Percentiles rank a stretch among this genome's conserved stretches.
Evolutionary conservation across 2,888 invertebrate species (phyloP).

Genomic region (Phyllotreta cruciferae): DNA sequence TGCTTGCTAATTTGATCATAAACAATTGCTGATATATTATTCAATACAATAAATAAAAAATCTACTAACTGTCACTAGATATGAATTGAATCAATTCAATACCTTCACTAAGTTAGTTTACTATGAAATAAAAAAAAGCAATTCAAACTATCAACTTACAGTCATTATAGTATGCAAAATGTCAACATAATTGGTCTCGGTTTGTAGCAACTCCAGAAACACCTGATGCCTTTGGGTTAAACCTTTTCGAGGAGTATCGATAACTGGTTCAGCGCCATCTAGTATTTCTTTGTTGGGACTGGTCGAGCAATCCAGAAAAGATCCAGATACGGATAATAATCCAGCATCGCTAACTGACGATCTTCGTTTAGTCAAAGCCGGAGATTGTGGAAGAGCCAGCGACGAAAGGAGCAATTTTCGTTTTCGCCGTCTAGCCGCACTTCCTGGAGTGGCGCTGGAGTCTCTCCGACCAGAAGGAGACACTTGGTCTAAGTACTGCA

Average conservation of each 20-base stretch:
- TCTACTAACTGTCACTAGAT: too few species aligned
- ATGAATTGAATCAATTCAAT: too few species aligned
- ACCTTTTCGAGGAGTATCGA: conserved; percentile 71
- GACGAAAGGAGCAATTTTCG: conserved; percentile 73
- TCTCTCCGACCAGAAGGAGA: conserved; percentile 65
- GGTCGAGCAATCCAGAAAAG: conserved; percentile 87
- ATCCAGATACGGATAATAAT: conserved; percentile 83
- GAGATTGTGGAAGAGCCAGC: conserved; percentile 62
- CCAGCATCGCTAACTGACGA: conserved; percentile 88
- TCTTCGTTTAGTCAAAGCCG: conserved; percentile 77
- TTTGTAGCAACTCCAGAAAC: conserved; percentile 91
- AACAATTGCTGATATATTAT: too few species aligned
- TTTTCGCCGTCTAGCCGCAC: conserved; percentile 71
- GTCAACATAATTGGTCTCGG: conserved; percentile 96
- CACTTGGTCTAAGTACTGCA: conserved; percentile 62
- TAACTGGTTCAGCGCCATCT: conserved; percentile 58
- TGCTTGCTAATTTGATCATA: neutral
- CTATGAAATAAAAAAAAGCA: neutral
- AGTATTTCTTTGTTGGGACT: conserved; percentile 71
- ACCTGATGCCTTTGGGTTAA: conserved; percentile 82
- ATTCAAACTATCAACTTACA: conserved; percentile 21
- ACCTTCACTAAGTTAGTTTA: too few species aligned
- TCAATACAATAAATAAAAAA: too few species aligned
- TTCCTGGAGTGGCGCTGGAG: conserved; percentile 63
- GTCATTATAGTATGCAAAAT: conserved; percentile 92